These are phyloP conservation scores for Nasonovia ribisnigri DNA, from an alignment of 2,888 invertebrate species.

Conservation along the genomic window DNA sequence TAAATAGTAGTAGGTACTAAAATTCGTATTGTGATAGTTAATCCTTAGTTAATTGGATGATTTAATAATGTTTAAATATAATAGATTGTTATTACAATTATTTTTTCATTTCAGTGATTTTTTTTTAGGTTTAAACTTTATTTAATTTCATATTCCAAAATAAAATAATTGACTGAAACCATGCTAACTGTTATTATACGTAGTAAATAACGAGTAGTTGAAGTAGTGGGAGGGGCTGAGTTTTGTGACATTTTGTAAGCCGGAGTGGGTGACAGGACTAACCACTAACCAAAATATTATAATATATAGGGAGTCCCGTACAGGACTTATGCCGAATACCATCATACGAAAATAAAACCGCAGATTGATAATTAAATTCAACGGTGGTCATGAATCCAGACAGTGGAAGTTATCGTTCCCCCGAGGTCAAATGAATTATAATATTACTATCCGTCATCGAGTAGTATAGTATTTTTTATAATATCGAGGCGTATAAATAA, in stretches of 20 bases:
- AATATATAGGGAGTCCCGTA: too few relatives aligned
- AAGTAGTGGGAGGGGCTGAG: background rate
- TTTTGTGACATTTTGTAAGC: background rate
- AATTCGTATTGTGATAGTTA: background rate
- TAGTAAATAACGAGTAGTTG: background rate
- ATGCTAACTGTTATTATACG: background rate
- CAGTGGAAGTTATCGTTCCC: background rate
- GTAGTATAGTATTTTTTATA: background rate
- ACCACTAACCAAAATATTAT: too few relatives aligned
- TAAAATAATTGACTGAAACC: background rate
- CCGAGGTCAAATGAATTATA: background rate
- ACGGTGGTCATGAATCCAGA: background rate
- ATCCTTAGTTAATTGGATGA: background rate
- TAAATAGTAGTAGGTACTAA: background rate
- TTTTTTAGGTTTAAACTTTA: slow-evolving; percentile 1
- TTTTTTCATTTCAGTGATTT: background rate
- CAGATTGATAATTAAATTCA: background rate
- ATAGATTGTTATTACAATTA: background rate
- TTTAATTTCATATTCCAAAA: background rate
- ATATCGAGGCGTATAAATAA: background rate
- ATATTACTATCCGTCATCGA: background rate
- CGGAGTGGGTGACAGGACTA: too few relatives aligned
- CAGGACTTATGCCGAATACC: too few relatives aligned
- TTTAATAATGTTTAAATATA: background rate
- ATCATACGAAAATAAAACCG: too few relatives aligned